Conservation (phyloP, 1,140 invertebrate genomes). For the Anastrepha ludens region DNA sequence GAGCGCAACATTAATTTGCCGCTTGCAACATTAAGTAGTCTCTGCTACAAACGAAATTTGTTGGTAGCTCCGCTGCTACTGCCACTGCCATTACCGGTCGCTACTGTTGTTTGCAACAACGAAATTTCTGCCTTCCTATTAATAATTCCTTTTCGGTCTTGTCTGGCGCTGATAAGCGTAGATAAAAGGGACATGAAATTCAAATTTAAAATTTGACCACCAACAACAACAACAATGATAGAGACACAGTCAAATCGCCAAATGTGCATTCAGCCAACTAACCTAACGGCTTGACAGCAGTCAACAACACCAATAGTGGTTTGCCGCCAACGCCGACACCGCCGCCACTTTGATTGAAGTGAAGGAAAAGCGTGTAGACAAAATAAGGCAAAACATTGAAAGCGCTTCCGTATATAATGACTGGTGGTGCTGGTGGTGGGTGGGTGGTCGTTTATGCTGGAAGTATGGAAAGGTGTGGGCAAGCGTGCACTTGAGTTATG, state of each 20-base stretch:
- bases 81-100: neutral
- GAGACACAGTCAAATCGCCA: neutral
- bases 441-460: constrained; percentile 1
- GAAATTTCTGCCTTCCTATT: constrained; percentile 3
- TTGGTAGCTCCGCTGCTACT: neutral
- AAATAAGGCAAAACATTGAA: constrained; percentile 52
- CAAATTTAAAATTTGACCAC: constrained; percentile 66
- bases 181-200: constrained; percentile 74
- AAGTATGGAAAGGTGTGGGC: neutral
- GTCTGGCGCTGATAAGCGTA: constrained; percentile 44
- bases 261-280: neutral
- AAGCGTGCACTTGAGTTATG: constrained; percentile 39
- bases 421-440: neutral
- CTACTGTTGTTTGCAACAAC: neutral
- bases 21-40: neutral
- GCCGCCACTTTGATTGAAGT: constrained; percentile 4
- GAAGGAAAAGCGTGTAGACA: neutral
- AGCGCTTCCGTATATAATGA: constrained; percentile 67
- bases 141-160: constrained; percentile 50
- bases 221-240: neutral
- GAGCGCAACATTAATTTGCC: neutral
- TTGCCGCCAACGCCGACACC: constrained; percentile 4
- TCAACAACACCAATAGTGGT: neutral
- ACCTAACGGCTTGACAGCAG: neutral
- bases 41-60: too few species aligned